A percentile compares a stretch with the other conserved stretches of the same genome.
Evolutionary conservation across 64 coral and sea anemone genomes (phyloP).

Genomic region (Montipora foliosa): DNA sequence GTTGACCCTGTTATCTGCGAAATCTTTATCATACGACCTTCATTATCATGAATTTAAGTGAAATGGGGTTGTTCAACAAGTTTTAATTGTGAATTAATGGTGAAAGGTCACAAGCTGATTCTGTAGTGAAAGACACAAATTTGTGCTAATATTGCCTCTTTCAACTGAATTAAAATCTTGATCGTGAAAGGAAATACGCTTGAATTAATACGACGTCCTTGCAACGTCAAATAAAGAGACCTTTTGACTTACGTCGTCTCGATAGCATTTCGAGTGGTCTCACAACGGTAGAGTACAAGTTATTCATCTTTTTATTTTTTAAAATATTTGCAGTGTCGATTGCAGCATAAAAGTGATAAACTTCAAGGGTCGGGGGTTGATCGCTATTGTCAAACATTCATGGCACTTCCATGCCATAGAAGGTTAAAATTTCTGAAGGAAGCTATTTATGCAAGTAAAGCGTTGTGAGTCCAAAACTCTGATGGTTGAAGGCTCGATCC

Average conservation of each 20-base stretch:
- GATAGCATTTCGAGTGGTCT: slow-evolving; percentile 28
- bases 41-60: slow-evolving; percentile 24
- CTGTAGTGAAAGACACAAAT: not conserved
- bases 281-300: not conserved
- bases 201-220: not conserved
- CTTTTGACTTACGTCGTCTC: not conserved
- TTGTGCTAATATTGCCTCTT: not conserved
- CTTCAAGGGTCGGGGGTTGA: too few species aligned
- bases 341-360: too few species aligned
- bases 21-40: not conserved
- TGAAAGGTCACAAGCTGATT: not conserved
- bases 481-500: too few species aligned
- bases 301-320: too few species aligned
- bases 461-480: too few species aligned
- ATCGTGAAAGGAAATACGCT: slow-evolving; percentile 6
- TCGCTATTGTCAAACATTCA: too few species aligned
- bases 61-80: not conserved
- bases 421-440: too few species aligned
- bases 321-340: too few species aligned
- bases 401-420: too few species aligned
- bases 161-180: not conserved
- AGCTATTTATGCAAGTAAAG: too few species aligned
- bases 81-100: not conserved
- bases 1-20: slow-evolving; percentile 6
- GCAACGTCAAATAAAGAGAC: not conserved